These are phyloP conservation scores for Agrilus biguttatus DNA, from an alignment of 2,888 invertebrate species.

Conservation along the genomic window DNA sequence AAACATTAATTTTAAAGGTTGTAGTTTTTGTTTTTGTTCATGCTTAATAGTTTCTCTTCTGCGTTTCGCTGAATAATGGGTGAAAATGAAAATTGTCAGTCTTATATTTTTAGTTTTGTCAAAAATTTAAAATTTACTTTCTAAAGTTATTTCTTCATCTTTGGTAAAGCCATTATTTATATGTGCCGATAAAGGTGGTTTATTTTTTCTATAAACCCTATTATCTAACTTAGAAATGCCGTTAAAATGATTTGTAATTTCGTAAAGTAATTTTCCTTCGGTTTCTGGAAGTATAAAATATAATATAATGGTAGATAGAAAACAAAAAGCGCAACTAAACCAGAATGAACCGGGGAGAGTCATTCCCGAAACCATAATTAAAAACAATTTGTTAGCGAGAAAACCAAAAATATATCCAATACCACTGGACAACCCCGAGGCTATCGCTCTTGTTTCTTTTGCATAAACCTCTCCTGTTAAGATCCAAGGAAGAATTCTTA, in stretches of 20 bases:
- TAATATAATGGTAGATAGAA: constrained; percentile 47
- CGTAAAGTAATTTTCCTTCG: constrained; percentile 58
- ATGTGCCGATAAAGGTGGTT: background rate
- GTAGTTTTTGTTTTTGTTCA: no score
- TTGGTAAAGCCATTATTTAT: no score
- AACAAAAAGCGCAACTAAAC: constrained; percentile 48
- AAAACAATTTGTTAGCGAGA: constrained; percentile 57
- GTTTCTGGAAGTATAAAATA: constrained; percentile 68
- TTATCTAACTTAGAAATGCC: constrained; percentile 40
- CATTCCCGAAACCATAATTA: constrained; percentile 45
- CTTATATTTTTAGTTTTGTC: no score
- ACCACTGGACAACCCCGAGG: constrained; percentile 58
- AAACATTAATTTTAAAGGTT: no score
- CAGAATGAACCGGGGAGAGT: constrained; percentile 60
- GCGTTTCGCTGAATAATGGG: no score
- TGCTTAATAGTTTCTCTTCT: no score
- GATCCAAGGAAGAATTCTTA: constrained; percentile 65
- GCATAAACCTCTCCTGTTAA: constrained; percentile 66
- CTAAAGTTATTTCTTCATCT: no score
- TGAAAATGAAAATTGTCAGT: no score
- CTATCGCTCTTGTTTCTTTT: constrained; percentile 51
- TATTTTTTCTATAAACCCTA: constrained; percentile 28
- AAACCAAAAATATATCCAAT: constrained; percentile 65
- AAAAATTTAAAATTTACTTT: no score
- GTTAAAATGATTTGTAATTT: constrained; percentile 56